Evolutionary conservation across 2,888 invertebrate genomes (phyloP).

Genomic region (Andrena trimmerana): DNA sequence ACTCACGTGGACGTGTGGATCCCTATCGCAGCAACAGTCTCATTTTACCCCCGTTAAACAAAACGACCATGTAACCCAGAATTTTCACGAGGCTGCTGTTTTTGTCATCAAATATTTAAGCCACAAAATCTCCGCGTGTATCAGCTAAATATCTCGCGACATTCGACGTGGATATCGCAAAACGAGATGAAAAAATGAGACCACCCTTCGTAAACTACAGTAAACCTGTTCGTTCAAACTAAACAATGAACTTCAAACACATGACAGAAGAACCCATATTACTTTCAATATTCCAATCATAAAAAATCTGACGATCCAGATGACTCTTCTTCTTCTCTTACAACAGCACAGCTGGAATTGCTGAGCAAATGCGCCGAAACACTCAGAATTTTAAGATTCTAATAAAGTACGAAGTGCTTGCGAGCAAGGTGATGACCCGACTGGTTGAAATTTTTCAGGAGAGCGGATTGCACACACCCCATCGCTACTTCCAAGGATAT

Average conservation of each 20-base stretch:
- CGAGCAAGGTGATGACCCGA: too few species aligned
- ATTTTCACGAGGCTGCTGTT: conserved; percentile 38
- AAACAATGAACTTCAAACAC: too few species aligned
- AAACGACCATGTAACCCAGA: conserved; percentile 16
- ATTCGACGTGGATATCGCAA: not conserved
- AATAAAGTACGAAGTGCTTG: too few species aligned
- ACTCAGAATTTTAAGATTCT: too few species aligned
- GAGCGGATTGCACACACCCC: conserved; percentile 3
- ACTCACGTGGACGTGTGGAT: not conserved
- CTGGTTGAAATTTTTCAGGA: not conserved
- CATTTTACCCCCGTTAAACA: conserved; percentile 44
- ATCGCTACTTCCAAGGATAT: conserved; percentile 53
- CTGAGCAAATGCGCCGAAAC: not conserved
- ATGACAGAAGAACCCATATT: too few species aligned
- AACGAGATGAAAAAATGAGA: conserved; percentile 5
- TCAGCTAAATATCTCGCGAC: conserved; percentile 39
- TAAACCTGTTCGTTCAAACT: too few species aligned
- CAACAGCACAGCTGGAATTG: not conserved
- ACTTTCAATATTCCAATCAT: too few species aligned
- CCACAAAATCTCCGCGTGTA: conserved; percentile 42
- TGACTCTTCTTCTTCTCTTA: too few species aligned
- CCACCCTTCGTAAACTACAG: not conserved
- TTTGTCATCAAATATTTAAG: conserved; percentile 49
- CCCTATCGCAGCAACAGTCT: conserved; percentile 19
- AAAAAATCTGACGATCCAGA: too few species aligned